Percentiles rank a stretch among this genome's conserved stretches.
phyloP scores from a whole-genome alignment of 1,140 invertebrate species.

The Atopsyche davidsoni region DNA sequence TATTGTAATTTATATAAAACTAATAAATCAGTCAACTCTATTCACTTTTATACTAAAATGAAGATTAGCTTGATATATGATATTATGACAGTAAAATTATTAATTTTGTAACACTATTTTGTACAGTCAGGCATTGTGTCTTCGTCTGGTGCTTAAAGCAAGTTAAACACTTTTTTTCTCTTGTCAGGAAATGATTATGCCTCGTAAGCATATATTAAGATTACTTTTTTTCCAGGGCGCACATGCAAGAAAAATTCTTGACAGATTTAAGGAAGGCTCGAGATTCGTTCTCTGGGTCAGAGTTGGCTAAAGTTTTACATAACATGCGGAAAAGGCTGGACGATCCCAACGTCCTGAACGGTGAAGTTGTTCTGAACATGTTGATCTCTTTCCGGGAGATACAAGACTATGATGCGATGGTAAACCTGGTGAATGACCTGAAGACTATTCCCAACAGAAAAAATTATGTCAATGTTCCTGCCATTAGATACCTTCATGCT shows the following conservation, averaged over 20 bases:
- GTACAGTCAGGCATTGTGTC: too few species aligned
- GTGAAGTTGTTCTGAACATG: conserved; percentile 90
- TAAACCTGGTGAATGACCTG: conserved; percentile 92
- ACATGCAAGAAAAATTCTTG: conserved; percentile 97
- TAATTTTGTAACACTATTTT: too few species aligned
- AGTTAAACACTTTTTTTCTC: too few species aligned
- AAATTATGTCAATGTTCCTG: conserved; percentile 82
- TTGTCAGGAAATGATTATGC: too few species aligned
- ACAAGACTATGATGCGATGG: conserved; percentile 98
- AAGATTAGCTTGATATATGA: background rate
- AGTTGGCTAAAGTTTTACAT: conserved; percentile 78
- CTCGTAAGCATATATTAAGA: conserved; percentile 14
- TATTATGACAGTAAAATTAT: conserved; percentile 3
- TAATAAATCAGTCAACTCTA: background rate
- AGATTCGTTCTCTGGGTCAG: conserved; percentile 79
- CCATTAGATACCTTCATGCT: conserved; percentile 89
- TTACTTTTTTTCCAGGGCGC: conserved; percentile 62
- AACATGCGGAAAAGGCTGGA: conserved; percentile 90
- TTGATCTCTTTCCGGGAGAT: conserved; percentile 88
- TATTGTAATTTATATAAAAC: background rate
- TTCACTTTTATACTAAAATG: background rate
- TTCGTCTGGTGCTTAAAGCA: too few species aligned
- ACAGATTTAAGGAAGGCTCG: conserved; percentile 88
- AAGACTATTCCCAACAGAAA: conserved; percentile 87
- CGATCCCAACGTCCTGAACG: conserved; percentile 93